phyloP scores from a whole-genome alignment of 2,113 vertebrate species.

The Anguilla japonica region DNA sequence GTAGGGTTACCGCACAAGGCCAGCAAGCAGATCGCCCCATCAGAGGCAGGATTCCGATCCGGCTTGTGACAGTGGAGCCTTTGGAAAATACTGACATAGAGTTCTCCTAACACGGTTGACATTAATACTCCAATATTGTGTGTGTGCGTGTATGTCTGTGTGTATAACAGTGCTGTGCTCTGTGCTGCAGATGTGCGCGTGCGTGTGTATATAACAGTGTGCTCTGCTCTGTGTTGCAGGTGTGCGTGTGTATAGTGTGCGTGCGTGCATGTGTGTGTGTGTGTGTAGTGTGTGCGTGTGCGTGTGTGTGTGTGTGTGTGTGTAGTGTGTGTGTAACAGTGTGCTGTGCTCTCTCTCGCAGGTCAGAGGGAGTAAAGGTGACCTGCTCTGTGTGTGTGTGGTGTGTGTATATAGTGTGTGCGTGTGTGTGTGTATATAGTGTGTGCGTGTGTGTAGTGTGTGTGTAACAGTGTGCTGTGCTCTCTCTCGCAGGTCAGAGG shows the following conservation, averaged over 20 bases:
- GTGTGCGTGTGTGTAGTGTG: background rate
- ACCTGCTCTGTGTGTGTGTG: background rate
- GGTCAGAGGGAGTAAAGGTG: no score
- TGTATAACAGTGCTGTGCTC: background rate
- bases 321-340: no score
- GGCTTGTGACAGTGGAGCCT: background rate
- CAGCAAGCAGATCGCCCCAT: no score
- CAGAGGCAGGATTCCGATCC: no score
- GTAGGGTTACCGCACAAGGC: conserved; percentile 60
- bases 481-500: conserved; percentile 81
- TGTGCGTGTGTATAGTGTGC: no score
- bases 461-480: background rate
- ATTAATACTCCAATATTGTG: background rate
- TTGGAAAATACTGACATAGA: background rate
- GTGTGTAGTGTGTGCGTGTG: background rate
- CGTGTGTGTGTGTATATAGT: no score
- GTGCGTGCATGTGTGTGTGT: background rate
- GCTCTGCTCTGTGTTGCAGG: no score
- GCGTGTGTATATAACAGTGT: no score
- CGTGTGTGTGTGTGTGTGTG: no score
- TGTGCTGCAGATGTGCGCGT: no score
- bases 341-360: no score
- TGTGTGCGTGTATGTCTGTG: background rate
- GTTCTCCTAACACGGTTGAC: no score
- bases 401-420: background rate